A percentile compares a stretch with the other conserved stretches of the same genome.
Evolutionary conservation across 2,888 invertebrate genomes (phyloP).

Genomic region (Acanthopleura granulata): DNA sequence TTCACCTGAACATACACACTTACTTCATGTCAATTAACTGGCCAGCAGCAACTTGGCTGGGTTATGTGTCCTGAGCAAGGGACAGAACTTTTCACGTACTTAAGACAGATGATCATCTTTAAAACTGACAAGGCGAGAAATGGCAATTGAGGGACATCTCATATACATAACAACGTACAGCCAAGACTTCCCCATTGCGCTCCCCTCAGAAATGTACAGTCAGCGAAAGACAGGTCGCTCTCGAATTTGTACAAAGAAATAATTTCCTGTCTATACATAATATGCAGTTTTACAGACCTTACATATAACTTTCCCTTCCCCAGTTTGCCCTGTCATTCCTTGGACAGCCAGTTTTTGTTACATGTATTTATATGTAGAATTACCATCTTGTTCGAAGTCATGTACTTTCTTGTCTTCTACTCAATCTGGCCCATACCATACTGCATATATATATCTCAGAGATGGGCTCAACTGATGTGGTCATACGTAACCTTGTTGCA

Average conservation of each 20-base stretch:
- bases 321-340: neutral
- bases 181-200: neutral
- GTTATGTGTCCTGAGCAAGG: no score
- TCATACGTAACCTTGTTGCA: no score
- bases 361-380: neutral
- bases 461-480: no score
- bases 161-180: neutral
- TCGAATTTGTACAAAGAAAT: neutral
- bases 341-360: neutral
- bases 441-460: no score
- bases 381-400: neutral
- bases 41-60: no score
- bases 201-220: neutral
- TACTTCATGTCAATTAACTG: no score
- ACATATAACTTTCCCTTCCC: neutral
- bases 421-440: no score
- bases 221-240: neutral
- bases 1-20: no score
- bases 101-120: neutral
- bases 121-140: neutral
- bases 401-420: neutral
- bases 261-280: neutral
- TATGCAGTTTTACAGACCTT: neutral
- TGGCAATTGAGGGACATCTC: neutral
- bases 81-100: no score